phyloP scores from a whole-genome alignment of 2,888 invertebrate species.

The Halocaridina rubra region DNA sequence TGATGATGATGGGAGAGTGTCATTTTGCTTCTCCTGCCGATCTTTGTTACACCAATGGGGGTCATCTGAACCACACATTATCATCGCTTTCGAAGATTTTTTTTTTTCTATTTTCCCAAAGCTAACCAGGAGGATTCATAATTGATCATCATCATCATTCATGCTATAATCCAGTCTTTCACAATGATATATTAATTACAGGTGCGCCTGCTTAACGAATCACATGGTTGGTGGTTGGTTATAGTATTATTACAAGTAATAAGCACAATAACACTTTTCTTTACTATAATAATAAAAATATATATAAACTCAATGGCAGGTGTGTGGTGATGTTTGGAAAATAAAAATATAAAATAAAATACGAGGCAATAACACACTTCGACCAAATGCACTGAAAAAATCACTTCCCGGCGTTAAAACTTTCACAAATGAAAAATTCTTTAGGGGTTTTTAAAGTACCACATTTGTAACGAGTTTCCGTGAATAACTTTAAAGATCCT shows the following conservation, averaged over 20 bases:
- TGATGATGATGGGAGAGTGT: too few relatives aligned
- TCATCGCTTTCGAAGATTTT: not conserved
- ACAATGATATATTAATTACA: too few relatives aligned
- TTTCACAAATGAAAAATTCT: conserved; percentile 35
- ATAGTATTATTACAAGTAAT: not conserved
- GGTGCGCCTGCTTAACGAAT: not conserved
- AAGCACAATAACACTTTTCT: conserved; percentile 10
- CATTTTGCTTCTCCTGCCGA: not conserved
- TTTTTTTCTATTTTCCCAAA: not conserved
- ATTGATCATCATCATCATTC: not conserved
- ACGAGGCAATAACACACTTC: not conserved
- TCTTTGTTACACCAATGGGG: not conserved
- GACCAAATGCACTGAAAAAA: conserved; percentile 28
- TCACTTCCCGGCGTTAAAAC: conserved; percentile 39
- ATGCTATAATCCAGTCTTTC: too few relatives aligned
- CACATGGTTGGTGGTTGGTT: conserved; percentile 13
- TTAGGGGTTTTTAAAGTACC: not conserved
- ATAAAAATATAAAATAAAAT: too few relatives aligned
- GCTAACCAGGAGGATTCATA: conserved; percentile 41
- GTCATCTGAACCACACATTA: conserved; percentile 30
- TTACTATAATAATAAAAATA: too few relatives aligned
- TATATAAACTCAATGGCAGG: not conserved
- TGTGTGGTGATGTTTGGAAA: too few relatives aligned
- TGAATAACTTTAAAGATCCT: too few relatives aligned
- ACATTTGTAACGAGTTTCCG: too few relatives aligned